Evolutionary conservation across 2,888 invertebrate species (phyloP).

Genomic region (Heliothis peltigera): DNA sequence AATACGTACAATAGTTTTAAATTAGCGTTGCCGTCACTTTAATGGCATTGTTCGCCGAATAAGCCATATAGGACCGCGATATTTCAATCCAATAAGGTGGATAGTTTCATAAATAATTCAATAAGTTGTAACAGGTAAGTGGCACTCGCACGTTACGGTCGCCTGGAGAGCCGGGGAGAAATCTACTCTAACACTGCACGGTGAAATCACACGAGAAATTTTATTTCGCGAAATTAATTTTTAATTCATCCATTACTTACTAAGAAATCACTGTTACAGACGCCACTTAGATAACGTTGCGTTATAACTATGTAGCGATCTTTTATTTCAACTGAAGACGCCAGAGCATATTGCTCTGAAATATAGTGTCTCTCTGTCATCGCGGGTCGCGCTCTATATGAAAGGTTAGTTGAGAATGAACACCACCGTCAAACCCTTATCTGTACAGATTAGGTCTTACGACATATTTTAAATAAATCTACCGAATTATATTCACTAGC

Average conservation of each 20-base stretch:
- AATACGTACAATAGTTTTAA: conserved; percentile 51
- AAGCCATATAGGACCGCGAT: conserved; percentile 72
- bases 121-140: conserved; percentile 88
- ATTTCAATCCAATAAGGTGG: conserved; percentile 87
- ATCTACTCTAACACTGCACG: conserved; percentile 71
- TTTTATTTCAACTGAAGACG: conserved; percentile 19
- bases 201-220: conserved; percentile 79
- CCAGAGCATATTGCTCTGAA: conserved; percentile 16
- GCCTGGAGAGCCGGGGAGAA: conserved; percentile 75
- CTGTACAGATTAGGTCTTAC: conserved; percentile 32
- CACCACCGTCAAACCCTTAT: conserved; percentile 42
- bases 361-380: conserved; percentile 27
- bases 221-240: conserved; percentile 83
- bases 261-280: conserved; percentile 63
- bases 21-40: conserved; percentile 59
- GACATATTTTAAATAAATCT: conserved; percentile 64
- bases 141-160: conserved; percentile 84
- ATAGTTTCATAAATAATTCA: conserved; percentile 89
- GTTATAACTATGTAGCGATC: conserved; percentile 14
- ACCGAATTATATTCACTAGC: conserved; percentile 51
- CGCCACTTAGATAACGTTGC: conserved; percentile 33
- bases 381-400: conserved; percentile 5
- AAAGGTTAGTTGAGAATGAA: conserved; percentile 35
- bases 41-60: conserved; percentile 73
- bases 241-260: conserved; percentile 72